Evolutionary conservation across 2,888 invertebrate species (phyloP).

Genomic region (Dorcus hopei): DNA sequence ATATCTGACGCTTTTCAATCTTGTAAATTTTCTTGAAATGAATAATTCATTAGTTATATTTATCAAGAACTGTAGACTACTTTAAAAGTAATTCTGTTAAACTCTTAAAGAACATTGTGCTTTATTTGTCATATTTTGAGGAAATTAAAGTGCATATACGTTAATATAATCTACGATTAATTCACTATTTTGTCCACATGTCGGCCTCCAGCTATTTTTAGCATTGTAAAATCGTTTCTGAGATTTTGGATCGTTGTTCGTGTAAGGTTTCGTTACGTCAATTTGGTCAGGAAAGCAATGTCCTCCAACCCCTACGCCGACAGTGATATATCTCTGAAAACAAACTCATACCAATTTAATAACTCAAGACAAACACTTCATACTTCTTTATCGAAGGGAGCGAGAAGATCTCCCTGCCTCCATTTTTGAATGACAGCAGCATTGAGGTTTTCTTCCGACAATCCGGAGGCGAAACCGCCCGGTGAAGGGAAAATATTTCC

Average conservation of each 20-base stretch:
- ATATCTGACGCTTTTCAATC: too few species aligned
- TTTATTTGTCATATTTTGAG: too few species aligned
- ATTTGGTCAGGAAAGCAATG: constrained; percentile 64
- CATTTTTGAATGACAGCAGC: constrained; percentile 52
- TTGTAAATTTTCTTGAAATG: too few species aligned
- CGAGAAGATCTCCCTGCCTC: constrained; percentile 57
- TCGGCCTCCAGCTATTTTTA: constrained; percentile 58
- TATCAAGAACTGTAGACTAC: too few species aligned
- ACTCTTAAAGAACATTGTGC: too few species aligned
- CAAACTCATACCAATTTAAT: constrained; percentile 1
- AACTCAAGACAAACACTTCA: neutral
- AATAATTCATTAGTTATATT: too few species aligned
- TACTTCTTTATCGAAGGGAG: constrained; percentile 75
- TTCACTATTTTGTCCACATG: constrained; percentile 62
- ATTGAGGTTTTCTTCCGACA: constrained; percentile 29
- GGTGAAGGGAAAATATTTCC: constrained; percentile 46
- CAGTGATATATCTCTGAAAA: constrained; percentile 67
- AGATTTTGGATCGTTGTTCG: constrained; percentile 61
- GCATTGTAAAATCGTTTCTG: constrained; percentile 67
- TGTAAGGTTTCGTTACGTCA: constrained; percentile 67
- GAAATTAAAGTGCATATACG: constrained; percentile 41
- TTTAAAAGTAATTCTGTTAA: too few species aligned
- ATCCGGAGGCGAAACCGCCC: constrained; percentile 41
- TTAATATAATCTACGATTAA: constrained; percentile 65
- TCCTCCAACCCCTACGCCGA: constrained; percentile 79